Evolutionary conservation across 2,888 invertebrate genomes (phyloP), one percentile per base, ranked within the genome.

Genomic region (Notodonta ziczac): DNA sequence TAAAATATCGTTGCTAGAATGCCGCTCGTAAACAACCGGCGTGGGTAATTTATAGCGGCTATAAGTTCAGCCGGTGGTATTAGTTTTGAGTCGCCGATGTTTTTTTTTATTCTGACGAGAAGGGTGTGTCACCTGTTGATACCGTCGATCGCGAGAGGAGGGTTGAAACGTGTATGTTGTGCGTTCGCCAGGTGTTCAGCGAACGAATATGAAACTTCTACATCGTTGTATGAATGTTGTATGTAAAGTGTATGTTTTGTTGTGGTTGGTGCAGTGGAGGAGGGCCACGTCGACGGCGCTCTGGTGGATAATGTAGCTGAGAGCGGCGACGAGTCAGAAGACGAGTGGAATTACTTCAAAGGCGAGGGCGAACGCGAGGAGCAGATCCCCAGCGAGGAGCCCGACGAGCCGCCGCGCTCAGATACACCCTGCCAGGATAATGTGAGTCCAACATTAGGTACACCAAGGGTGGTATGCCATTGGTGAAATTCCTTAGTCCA

Each of bases 321-420:
- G 88, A 96, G 95, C 80, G 95, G 96, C 80, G 96, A 96, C 76
- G 96, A 96, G 74, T 96, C 96, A 74, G 97, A 97, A 91, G 97
- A 97, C 95, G 97, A 97, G 96, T 97, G 97, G 97, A 97, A 97
- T 88, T 97, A 97, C 86, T 96, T 95, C 87, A 95, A 95, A 84
- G 95, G 95, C 76, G 96, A 96, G 80, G 94, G 95, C 67, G 95
- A 96, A 69, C 95, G 86, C 77, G 95, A 95, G 77, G 86, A 95
- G 71, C 93, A 94, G 62, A 94, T 95, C 75, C 95, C 95, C 51
- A 87, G 86, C 69, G 91, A 90, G 84, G 95, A 95, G 82, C 95
- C 95, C 56, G 94, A 94, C 84, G 91, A 90, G 77, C 89, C 85
- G 61, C 91, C 88, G 70, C 94, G 87, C 77, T 92, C 93, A 14